These are phyloP conservation scores for Mus minutoides DNA, from an alignment of 2,797 vertebrate species.

Conservation along the genomic window DNA sequence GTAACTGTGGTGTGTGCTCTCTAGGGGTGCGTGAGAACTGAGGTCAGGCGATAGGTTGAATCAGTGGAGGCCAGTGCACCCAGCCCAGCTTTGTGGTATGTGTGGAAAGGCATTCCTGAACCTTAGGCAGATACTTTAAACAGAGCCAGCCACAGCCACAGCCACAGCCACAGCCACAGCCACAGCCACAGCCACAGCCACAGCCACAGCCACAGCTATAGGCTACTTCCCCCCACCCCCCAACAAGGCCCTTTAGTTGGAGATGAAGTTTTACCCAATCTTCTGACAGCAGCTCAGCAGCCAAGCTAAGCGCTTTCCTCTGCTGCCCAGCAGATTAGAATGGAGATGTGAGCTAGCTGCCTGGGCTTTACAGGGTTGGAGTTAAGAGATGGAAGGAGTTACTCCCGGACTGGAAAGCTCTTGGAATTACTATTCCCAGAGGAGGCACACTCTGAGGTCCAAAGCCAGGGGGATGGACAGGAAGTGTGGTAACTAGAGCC, in stretches of 20 bases:
- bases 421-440: background rate
- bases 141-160: background rate
- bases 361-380: background rate
- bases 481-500: background rate
- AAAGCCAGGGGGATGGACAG: background rate
- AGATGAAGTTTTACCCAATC: rapidly evolving
- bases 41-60: background rate
- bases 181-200: rapidly evolving
- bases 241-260: background rate
- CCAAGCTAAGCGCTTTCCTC: background rate
- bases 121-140: background rate
- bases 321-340: background rate
- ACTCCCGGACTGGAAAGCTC: background rate
- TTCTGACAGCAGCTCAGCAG: background rate
- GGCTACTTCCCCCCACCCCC: too few species aligned
- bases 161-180: rapidly evolving
- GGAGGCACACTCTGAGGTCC: background rate
- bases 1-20: too few species aligned
- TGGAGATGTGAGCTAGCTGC: background rate
- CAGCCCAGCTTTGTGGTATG: background rate
- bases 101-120: too few species aligned
- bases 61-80: background rate
- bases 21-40: background rate
- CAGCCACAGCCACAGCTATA: rapidly evolving
- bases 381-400: rapidly evolving